A percentile compares a stretch with the other conserved stretches of the same genome.
phyloP scores from a whole-genome alignment of 2,797 vertebrate genomes.

The Falco concolor region DNA sequence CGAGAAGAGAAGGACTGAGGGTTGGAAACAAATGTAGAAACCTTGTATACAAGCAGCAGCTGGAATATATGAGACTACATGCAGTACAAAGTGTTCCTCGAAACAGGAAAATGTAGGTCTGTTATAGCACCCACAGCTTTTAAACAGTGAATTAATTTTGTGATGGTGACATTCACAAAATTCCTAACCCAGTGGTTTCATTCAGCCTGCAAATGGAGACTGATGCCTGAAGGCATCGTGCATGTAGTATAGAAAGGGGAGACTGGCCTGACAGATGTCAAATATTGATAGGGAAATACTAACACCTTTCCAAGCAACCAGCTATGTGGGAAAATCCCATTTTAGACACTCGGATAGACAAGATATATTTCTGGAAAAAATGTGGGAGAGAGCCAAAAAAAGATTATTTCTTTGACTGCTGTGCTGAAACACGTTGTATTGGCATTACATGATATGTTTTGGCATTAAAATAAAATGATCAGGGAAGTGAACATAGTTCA shows the following conservation, averaged over 20 bases:
- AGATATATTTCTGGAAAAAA: not conserved
- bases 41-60: not conserved
- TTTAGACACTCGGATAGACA: not conserved
- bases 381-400: not conserved
- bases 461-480: not conserved
- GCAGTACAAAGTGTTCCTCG: not conserved
- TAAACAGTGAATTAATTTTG: not conserved
- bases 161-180: not conserved
- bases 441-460: not conserved
- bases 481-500: not conserved
- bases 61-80: conserved; percentile 12
- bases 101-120: not conserved
- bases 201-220: not conserved
- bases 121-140: not conserved
- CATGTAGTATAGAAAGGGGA: not conserved
- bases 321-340: not conserved
- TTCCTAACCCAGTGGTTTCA: not conserved
- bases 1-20: not conserved
- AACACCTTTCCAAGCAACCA: not conserved
- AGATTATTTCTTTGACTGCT: not conserved
- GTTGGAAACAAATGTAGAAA: conserved; percentile 2
- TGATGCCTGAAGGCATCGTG: not conserved
- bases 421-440: not conserved
- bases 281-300: not conserved
- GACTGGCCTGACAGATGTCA: not conserved